Evolutionary conservation across 2,888 invertebrate genomes (phyloP), one percentile per base, ranked within the genome.

Genomic region (Brachyptera risi): DNA sequence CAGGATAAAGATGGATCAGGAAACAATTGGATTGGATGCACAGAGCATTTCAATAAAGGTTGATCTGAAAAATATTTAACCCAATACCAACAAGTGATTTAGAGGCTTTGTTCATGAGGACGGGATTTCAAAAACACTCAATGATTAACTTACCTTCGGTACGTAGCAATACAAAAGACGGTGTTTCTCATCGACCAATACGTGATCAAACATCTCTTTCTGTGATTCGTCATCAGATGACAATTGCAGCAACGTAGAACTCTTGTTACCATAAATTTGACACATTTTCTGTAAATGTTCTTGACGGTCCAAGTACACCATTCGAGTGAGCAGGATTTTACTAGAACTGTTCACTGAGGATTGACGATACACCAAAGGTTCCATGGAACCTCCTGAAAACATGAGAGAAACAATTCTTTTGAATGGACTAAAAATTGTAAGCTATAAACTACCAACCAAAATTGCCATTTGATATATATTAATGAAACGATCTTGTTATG

Each of bases 151-250:
- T 79, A 91, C 91, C 85, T 96, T 96, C 62, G 96, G 95, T 65
- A 96, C 92, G 75, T 94, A 94, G 73, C 96, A 96, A 72, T 95
- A 96, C 13, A 96, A 78, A 15, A 95, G 79, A 73, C 88, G 88
- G 71, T 92, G 90, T 62, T 84, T 81, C 69, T 90, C 88, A 73
- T 95, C 92, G 19, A 95, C 86, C 65, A 93, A 78, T 73, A 94
- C 83, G 71, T 94, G 92, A 70, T 88, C 84, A 70, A 92, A 80
- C 68, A 84, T 81, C 60, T 78, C 79, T 50, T 62, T 68, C 54
- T 72, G 65, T 27, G 67, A 65, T 56, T 56, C 51, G 27, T 38
- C 54, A 35, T n/a, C 11, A 24, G 31, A 35, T n/a, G n/a, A n/a
- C n/a, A n/a, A n/a, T 38, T 50, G 24, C 38, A 23, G 17, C 2